Conservation (phyloP, 2,113 vertebrate genomes). For the Phainopepla nitens region DNA sequence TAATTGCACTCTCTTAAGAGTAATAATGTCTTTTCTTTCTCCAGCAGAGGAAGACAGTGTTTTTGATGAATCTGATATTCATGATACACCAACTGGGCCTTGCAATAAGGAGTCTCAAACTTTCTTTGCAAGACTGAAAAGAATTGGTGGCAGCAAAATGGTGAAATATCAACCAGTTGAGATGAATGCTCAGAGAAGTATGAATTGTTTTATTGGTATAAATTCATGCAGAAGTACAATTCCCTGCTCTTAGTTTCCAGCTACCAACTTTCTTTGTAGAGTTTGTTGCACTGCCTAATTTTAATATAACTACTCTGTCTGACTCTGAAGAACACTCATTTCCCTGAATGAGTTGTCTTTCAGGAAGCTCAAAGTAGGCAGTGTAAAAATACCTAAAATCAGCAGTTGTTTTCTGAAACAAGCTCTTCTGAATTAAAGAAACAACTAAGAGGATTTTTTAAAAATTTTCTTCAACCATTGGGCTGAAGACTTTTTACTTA, state of each 20-base stretch:
- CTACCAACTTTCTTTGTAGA: slow-evolving; percentile 45
- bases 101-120: slow-evolving; percentile 97
- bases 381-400: background rate
- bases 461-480: background rate
- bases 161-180: slow-evolving; percentile 99
- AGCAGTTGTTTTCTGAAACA: background rate
- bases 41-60: slow-evolving; percentile 96
- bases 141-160: slow-evolving; percentile 97
- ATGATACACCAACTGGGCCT: slow-evolving; percentile 95
- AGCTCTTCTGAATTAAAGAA: background rate
- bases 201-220: slow-evolving; percentile 71
- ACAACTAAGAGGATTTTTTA: background rate
- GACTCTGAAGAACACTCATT: background rate
- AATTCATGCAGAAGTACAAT: slow-evolving; percentile 65
- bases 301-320: background rate
- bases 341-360: background rate
- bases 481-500: background rate
- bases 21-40: slow-evolving; percentile 69
- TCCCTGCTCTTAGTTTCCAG: slow-evolving; percentile 54
- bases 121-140: slow-evolving; percentile 97
- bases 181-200: slow-evolving; percentile 97
- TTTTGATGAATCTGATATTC: slow-evolving; percentile 98
- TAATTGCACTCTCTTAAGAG: slow-evolving; percentile 48
- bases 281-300: slow-evolving; percentile 36
- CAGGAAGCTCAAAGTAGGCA: background rate